A percentile compares a stretch with the other conserved stretches of the same genome.
phyloP scores from a whole-genome alignment of 2,113 vertebrate species.

The Bufo gargarizans region DNA sequence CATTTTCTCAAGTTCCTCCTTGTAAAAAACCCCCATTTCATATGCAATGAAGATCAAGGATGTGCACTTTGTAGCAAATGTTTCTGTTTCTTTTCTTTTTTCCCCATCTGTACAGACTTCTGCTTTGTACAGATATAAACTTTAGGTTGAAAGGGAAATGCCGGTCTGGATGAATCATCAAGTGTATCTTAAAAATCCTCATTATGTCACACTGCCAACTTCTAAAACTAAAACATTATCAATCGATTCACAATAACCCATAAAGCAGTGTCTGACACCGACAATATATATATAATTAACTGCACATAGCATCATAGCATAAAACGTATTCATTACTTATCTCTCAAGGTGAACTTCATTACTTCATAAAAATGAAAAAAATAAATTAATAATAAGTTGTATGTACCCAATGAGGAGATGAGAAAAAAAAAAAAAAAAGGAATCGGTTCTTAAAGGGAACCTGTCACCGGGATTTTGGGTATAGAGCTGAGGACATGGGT shows the following conservation, averaged over 20 bases:
- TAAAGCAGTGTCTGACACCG: not conserved
- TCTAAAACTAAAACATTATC: not conserved
- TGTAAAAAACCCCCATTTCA: not conserved
- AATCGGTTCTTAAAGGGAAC: too few relatives aligned
- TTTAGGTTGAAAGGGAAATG: not conserved
- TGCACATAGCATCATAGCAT: too few relatives aligned
- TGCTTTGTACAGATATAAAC: not conserved
- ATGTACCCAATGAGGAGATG: too few relatives aligned
- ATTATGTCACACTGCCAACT: not conserved
- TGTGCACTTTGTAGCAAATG: not conserved
- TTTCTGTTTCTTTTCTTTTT: not conserved
- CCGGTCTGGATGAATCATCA: not conserved
- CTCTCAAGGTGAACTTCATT: too few relatives aligned
- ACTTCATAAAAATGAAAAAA: too few relatives aligned
- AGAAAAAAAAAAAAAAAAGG: too few relatives aligned
- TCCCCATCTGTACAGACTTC: not conserved
- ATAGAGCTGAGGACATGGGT: too few relatives aligned
- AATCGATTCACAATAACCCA: not conserved
- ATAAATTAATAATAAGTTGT: too few relatives aligned
- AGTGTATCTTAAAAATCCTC: not conserved
- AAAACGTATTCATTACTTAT: too few relatives aligned
- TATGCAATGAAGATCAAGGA: conserved; percentile 3
- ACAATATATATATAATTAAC: not conserved
- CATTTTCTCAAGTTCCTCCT: not conserved
- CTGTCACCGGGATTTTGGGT: too few relatives aligned